phyloP scores from a whole-genome alignment of 2,797 vertebrate genomes.

The Leptatherina wallacei region DNA sequence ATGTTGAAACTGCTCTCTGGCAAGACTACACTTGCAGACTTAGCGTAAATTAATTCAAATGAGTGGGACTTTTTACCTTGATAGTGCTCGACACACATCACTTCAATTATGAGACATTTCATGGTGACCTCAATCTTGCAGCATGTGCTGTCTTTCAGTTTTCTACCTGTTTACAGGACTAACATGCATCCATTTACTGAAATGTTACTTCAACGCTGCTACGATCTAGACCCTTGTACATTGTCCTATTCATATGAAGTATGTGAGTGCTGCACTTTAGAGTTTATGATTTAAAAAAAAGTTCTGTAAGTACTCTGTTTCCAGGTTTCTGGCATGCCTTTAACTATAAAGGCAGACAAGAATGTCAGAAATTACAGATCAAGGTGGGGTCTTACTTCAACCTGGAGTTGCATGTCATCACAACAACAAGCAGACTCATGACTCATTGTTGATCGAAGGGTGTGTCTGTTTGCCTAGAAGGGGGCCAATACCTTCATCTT shows the following conservation, averaged over 20 bases:
- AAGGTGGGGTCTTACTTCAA: constrained; percentile 41
- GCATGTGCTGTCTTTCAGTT: constrained; percentile 7
- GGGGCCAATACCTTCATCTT: constrained; percentile 3
- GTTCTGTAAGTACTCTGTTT: not conserved
- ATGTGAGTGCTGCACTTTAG: not conserved
- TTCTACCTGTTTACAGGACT: constrained; percentile 23
- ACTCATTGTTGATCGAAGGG: constrained; percentile 65
- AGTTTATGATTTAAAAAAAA: not conserved
- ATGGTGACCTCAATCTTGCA: constrained; percentile 18
- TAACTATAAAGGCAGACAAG: constrained; percentile 9
- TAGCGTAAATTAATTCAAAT: constrained; percentile 42
- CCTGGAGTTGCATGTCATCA: constrained; percentile 30
- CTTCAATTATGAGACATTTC: constrained; percentile 42
- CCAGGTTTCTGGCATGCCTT: not conserved
- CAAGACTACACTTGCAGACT: constrained; percentile 29
- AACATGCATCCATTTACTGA: constrained; percentile 4
- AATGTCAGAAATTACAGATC: constrained; percentile 9
- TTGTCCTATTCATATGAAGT: not conserved
- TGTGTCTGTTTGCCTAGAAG: constrained; percentile 37
- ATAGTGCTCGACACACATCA: constrained; percentile 39
- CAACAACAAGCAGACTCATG: constrained; percentile 41
- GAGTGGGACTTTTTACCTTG: constrained; percentile 35
- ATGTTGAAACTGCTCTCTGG: constrained; percentile 38
- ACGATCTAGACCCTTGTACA: not conserved
- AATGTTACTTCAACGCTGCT: constrained; percentile 4